Evolutionary conservation across 1,140 invertebrate species (phyloP).

Genomic region (Streblospio benedicti): DNA sequence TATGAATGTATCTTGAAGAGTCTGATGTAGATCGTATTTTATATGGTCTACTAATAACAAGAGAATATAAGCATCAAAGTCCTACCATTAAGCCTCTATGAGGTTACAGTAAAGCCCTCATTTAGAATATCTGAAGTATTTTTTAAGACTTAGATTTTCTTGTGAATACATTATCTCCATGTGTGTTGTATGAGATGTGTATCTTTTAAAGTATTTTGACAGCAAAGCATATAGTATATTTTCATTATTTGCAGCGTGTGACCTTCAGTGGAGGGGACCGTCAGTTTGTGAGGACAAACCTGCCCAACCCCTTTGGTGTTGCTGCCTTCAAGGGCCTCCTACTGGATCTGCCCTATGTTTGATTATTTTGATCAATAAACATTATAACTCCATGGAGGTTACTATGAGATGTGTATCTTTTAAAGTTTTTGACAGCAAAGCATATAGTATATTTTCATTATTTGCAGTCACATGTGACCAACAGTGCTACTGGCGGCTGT

Average conservation of each 20-base stretch:
- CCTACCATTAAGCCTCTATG: too few relatives aligned
- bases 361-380: background rate
- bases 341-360: background rate
- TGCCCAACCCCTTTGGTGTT: conserved; percentile 91
- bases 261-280: conserved; percentile 48
- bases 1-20: too few relatives aligned
- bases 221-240: background rate
- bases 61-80: too few relatives aligned
- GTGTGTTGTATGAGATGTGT: background rate
- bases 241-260: conserved; percentile 38
- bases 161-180: background rate
- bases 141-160: too few relatives aligned
- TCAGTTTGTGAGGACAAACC: conserved; percentile 69
- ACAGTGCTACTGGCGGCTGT: too few relatives aligned
- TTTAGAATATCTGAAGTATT: too few relatives aligned
- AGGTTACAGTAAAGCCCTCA: too few relatives aligned
- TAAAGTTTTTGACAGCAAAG: background rate
- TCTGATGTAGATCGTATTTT: too few relatives aligned
- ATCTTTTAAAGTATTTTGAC: background rate
- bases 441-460: background rate
- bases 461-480: too few relatives aligned
- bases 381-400: background rate
- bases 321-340: conserved; percentile 60
- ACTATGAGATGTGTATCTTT: background rate
- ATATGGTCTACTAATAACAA: too few relatives aligned